These are phyloP conservation scores for Ceuthmochares aereus DNA, from an alignment of 2,113 vertebrate species.

Conservation along the genomic window DNA sequence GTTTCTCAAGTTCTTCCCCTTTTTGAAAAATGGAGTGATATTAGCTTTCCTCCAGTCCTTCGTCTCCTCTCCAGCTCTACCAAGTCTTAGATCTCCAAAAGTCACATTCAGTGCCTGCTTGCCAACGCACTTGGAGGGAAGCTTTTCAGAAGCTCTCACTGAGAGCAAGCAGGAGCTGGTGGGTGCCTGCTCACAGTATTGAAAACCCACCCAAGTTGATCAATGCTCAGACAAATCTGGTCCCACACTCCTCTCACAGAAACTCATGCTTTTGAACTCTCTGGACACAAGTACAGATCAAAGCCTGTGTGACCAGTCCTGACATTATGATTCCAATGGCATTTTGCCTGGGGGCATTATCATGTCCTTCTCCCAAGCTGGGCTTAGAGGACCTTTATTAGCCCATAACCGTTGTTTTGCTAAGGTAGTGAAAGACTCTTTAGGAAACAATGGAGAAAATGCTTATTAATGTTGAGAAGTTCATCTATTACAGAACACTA, in stretches of 20 bases:
- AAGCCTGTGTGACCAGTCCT: conserved; percentile 49
- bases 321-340: conserved; percentile 34
- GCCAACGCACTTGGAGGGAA: background rate
- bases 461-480: conserved; percentile 67
- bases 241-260: background rate
- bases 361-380: conserved; percentile 25
- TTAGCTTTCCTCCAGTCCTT: too few relatives aligned
- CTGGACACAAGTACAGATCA: conserved; percentile 65
- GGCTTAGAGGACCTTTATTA: conserved; percentile 60
- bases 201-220: rapidly evolving
- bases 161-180: background rate
- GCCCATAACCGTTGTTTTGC: conserved; percentile 67
- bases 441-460: conserved; percentile 72
- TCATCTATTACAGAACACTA: conserved; percentile 58
- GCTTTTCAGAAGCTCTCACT: background rate
- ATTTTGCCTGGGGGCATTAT: conserved; percentile 65
- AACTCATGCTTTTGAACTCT: conserved; percentile 49
- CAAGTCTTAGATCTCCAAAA: background rate
- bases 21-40: too few relatives aligned
- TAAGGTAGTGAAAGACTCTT: conserved; percentile 70
- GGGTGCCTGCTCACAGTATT: background rate
- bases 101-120: background rate
- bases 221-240: background rate
- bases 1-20: too few relatives aligned
- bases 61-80: too few relatives aligned